Evolutionary conservation across 2,113 vertebrate genomes (phyloP), one percentile per base, ranked within the genome.

Genomic region (Cyanoliseus patagonus): DNA sequence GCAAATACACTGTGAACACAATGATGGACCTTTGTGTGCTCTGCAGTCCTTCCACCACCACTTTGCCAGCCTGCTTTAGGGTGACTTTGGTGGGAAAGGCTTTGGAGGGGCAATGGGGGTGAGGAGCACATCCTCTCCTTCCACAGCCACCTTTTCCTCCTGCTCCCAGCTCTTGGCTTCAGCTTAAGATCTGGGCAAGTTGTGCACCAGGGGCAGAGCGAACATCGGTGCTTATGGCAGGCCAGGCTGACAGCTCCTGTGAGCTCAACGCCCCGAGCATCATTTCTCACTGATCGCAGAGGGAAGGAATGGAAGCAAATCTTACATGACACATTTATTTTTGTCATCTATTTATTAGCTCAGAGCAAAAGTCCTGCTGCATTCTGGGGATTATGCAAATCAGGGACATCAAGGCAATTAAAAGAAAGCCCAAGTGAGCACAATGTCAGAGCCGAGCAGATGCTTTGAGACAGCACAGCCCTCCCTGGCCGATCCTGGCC

Each of bases 301-400:
- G 89, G 91, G 31, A 37, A 94, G 92, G 23, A 35, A 87, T 49
- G 92, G 86, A 92, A 95, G 90, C 94, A 95, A 97, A 97, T 97
- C 90, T 95, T 95, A 73, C 72, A 31, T 86, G 92, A 92, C 95
- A 89, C 77, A 2, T 95, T 95, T 97, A 95, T 97, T 97, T 97
- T 95, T 84, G 96, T 92, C 96, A 42, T 91, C 94, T 83, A 49
- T 96, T 96, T 95, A 95, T 95, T 92, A 96, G 94, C 94, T 96
- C 80, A 68, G 89, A 96, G 95, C 93, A 73, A 96, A 94, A 95
- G 95, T 94, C 93, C 87, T 61, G 88, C 95, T 69, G 91, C 88
- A 91, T 94, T 59, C 1, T 95, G 92, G 93, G 94, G 92, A 90
- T 93, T 94, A 96, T 97, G 96, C 78, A 97, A 95, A 97, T 94